Evolutionary conservation across 2,113 vertebrate genomes (phyloP).

Genomic region (Vombatus ursinus): DNA sequence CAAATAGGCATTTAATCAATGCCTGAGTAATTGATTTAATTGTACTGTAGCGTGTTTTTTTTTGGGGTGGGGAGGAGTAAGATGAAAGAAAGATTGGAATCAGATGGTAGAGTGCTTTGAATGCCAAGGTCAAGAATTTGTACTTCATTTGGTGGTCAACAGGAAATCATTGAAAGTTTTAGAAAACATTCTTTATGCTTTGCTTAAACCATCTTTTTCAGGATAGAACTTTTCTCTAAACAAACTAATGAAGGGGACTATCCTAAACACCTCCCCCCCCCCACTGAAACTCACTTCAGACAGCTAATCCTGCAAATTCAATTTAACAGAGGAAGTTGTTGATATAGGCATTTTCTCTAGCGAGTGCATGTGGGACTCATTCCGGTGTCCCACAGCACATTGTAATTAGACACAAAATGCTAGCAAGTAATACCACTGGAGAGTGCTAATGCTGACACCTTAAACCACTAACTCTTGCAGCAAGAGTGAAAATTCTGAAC

Average conservation of each 20-base stretch:
- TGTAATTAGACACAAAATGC: background rate
- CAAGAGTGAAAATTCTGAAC: background rate
- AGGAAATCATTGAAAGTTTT: background rate
- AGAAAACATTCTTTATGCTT: background rate
- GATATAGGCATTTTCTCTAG: background rate
- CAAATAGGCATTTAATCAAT: background rate
- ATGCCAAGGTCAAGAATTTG: background rate
- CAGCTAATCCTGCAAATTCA: background rate
- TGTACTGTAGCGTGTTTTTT: background rate
- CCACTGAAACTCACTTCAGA: background rate
- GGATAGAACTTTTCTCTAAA: background rate
- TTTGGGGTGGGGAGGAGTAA: no score
- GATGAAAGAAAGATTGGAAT: background rate
- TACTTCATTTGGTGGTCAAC: background rate
- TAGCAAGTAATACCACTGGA: background rate
- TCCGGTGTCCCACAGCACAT: background rate
- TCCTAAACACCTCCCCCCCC: background rate
- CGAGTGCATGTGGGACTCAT: background rate
- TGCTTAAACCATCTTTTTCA: background rate
- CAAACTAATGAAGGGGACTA: background rate
- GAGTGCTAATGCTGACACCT: background rate
- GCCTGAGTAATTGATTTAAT: background rate
- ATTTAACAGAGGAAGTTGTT: background rate
- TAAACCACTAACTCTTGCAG: background rate
- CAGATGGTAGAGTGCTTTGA: background rate